Evolutionary conservation across 2,888 invertebrate genomes (phyloP), one percentile per base, ranked within the genome.

Genomic region (Mythimna impura): DNA sequence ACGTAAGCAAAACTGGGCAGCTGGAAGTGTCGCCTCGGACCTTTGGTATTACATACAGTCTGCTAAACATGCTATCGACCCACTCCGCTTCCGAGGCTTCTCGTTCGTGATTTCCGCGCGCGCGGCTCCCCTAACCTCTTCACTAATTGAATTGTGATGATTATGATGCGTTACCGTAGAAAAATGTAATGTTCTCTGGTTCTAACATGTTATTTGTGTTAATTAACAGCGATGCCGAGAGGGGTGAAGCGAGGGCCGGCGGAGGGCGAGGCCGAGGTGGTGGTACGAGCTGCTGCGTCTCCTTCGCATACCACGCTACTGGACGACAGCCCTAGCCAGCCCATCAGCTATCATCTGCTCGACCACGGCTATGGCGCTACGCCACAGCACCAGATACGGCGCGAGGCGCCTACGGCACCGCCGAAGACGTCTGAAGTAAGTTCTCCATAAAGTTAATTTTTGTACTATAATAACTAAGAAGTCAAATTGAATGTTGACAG

Each of bases 331-430:
- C 96, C 96, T 83, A 93, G 94, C 89, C 96, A 96, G 91, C 94
- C 96, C 87, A 95, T 97, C 88, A 97, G 97, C 94, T 98, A 97
- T 85, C 98, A 98, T 94, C 97, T 98, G 88, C 97, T 98, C 88
- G 98, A 98, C 94, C 98, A 98, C 92, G 98, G 98, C 87, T 98
- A 98, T 95, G 98, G 98, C 85, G 98, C 98, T 89, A 98, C 98
- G 83, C 98, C 98, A 79, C 97, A 97, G 91, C 97, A 97, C 88
- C 97, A 97, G 93, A 96, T 97, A 85, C 96, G 97, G 89, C 96
- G 96, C 81, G 96, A 96, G 93, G 96, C 94, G 90, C 96, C 93
- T 86, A 91, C 95, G 83, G 95, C 93, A 90, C 96, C 96, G 91
- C 96, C 96, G 91, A 96, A 96, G 93, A 96, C 96, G 87, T 97